These are phyloP conservation scores for Archips crataeganus DNA, from an alignment of 2,888 invertebrate genomes.

Conservation along the genomic window DNA sequence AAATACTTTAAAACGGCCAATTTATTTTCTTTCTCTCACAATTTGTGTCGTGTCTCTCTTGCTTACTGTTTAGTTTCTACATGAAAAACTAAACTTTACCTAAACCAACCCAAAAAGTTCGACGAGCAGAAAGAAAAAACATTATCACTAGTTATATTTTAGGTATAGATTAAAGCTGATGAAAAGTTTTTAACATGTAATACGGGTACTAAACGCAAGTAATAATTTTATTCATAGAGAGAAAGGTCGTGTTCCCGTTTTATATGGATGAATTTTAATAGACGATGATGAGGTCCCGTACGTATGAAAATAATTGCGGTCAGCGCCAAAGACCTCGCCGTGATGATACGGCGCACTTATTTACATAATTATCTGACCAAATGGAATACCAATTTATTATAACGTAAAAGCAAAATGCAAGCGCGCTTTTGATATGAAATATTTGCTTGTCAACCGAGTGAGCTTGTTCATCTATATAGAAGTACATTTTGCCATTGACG, in stretches of 20 bases:
- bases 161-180: constrained; percentile 10
- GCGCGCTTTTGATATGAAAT: neutral
- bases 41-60: neutral
- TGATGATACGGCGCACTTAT: constrained; percentile 35
- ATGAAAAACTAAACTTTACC: neutral
- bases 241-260: constrained; percentile 59
- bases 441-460: constrained; percentile 1
- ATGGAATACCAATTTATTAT: constrained; percentile 36
- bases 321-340: constrained; percentile 50
- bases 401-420: constrained; percentile 5
- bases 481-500: constrained; percentile 3
- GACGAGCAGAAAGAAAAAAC: neutral
- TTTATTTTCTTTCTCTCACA: neutral
- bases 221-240: constrained; percentile 69
- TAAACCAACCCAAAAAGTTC: neutral
- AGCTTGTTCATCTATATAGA: constrained; percentile 3
- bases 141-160: neutral
- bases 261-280: constrained; percentile 76
- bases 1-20: no score
- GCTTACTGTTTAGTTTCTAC: no score
- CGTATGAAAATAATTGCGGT: constrained; percentile 66
- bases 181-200: constrained; percentile 46
- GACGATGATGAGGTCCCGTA: constrained; percentile 67
- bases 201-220: constrained; percentile 49
- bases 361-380: constrained; percentile 37